Evolutionary conservation across 2,888 invertebrate species (phyloP).

Genomic region (Drosophila pegasa): DNA sequence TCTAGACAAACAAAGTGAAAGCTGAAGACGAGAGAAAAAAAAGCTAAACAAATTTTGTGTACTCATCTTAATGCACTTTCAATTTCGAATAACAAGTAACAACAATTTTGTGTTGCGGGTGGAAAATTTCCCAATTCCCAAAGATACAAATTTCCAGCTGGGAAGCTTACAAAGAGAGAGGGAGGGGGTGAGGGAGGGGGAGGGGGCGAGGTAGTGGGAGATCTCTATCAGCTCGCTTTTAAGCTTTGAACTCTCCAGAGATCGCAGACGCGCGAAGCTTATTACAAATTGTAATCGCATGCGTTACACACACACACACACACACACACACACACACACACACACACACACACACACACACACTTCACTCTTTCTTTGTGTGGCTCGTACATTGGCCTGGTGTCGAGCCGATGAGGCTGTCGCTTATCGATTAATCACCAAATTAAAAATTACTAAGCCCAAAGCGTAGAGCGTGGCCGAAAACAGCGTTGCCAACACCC

Average conservation of each 20-base stretch:
- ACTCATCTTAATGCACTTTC: slow-evolving; percentile 72
- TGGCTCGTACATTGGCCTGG: slow-evolving; percentile 66
- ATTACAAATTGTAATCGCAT: slow-evolving; percentile 80
- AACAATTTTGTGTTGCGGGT: slow-evolving; percentile 55
- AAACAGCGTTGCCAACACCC: slow-evolving; percentile 47
- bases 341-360: neutral
- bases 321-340: slow-evolving; percentile 2
- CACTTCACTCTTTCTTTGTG: slow-evolving; percentile 2
- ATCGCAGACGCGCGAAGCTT: slow-evolving; percentile 43
- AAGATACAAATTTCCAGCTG: slow-evolving; percentile 33
- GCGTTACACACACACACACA: slow-evolving; percentile 45
- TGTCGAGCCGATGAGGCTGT: slow-evolving; percentile 60
- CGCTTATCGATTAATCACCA: slow-evolving; percentile 81
- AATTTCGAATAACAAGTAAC: slow-evolving; percentile 39
- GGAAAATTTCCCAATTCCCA: slow-evolving; percentile 37
- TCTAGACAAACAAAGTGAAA: slow-evolving; percentile 70
- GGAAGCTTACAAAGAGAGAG: neutral
- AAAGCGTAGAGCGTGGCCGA: slow-evolving; percentile 75
- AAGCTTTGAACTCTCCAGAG: slow-evolving; percentile 43
- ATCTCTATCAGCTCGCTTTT: slow-evolving; percentile 57
- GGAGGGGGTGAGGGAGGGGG: no score
- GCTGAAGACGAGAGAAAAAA: slow-evolving; percentile 32
- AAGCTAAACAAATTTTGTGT: slow-evolving; percentile 29
- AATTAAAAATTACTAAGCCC: slow-evolving; percentile 75
- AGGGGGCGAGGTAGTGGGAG: slow-evolving; percentile 22